phyloP scores from a whole-genome alignment of 1,140 invertebrate species.

The Agrypnia vestita region DNA sequence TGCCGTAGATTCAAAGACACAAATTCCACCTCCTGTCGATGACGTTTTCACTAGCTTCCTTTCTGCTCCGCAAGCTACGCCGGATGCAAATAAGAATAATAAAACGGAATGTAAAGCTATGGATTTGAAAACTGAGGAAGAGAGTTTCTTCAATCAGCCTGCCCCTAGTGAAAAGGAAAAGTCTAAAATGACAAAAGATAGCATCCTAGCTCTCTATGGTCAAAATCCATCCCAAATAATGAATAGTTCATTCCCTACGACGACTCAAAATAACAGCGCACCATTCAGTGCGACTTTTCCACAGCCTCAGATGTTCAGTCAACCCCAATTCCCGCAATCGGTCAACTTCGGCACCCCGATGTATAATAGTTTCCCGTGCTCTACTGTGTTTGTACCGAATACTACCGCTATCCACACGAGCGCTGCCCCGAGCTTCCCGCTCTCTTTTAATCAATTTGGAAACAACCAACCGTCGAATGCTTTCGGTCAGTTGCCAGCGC shows the following conservation, averaged over 20 bases:
- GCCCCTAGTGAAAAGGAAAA: constrained; percentile 82
- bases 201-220: constrained; percentile 92
- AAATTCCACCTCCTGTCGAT: constrained; percentile 71
- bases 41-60: constrained; percentile 86
- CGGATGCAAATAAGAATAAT: constrained; percentile 65
- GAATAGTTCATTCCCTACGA: constrained; percentile 19
- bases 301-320: constrained; percentile 42
- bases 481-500: constrained; percentile 40
- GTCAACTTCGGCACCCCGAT: constrained; percentile 17
- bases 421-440: background rate
- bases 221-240: constrained; percentile 71
- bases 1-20: constrained; percentile 66
- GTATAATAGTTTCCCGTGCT: constrained; percentile 13
- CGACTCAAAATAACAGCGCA: constrained; percentile 27
- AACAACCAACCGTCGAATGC: constrained; percentile 31
- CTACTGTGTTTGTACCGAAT: no score
- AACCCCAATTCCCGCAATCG: constrained; percentile 23
- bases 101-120: constrained; percentile 66
- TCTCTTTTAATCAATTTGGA: constrained; percentile 49
- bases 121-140: constrained; percentile 84
- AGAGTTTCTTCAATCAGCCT: constrained; percentile 93
- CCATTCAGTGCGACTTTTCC: constrained; percentile 38
- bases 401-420: no score
- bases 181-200: constrained; percentile 92
- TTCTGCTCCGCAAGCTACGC: constrained; percentile 76